Percentiles rank a stretch among this genome's conserved stretches.
These are phyloP conservation scores for Cheracebus regulus DNA, from an alignment of 2,797 vertebrate genomes.

Conservation along the genomic window DNA sequence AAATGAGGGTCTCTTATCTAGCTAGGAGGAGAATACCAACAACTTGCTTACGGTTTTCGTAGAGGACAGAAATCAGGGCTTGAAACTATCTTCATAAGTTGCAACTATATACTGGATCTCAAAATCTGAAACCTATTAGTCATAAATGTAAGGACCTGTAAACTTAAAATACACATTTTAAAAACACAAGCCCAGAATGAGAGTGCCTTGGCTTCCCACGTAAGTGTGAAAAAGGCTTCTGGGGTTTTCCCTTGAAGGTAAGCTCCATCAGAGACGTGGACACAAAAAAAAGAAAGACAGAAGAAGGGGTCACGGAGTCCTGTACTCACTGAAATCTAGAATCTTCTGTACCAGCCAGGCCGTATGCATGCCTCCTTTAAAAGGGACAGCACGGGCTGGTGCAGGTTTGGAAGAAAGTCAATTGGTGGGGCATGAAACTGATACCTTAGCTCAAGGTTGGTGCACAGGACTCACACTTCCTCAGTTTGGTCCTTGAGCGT, in stretches of 20 bases:
- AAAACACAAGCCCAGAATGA: background rate
- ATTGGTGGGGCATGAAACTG: too few species aligned
- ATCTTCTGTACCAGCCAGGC: rapidly evolving
- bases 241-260: background rate
- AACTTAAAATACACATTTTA: background rate
- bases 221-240: background rate
- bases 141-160: rapidly evolving
- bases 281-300: background rate
- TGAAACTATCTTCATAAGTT: background rate
- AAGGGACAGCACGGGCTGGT: background rate
- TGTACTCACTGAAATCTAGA: rapidly evolving
- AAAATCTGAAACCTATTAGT: background rate
- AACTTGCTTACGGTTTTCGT: rapidly evolving
- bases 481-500: background rate
- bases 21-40: background rate
- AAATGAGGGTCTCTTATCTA: background rate
- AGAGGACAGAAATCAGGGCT: background rate
- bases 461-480: background rate
- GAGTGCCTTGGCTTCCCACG: background rate
- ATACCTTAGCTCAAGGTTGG: rapidly evolving
- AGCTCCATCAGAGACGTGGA: background rate
- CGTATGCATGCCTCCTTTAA: rapidly evolving
- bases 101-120: background rate
- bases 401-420: background rate
- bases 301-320: rapidly evolving